Conservation (phyloP, 1,140 invertebrate species). For the Drosophila truncata region DNA sequence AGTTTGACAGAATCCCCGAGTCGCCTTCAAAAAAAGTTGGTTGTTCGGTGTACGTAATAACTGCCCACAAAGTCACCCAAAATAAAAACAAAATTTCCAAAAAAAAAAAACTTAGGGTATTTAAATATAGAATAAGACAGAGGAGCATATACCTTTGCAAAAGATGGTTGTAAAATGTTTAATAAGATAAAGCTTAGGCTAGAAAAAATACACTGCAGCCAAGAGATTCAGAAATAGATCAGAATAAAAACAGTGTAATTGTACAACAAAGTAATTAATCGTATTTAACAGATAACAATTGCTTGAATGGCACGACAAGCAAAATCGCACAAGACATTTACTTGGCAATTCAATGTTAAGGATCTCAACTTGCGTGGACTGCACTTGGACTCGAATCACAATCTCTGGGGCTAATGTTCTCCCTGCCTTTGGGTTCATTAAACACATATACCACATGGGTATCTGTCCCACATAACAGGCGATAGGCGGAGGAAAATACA, state of each 20-base stretch:
- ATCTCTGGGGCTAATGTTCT: slow-evolving; percentile 41
- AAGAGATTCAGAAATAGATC: not conserved
- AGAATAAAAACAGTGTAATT: not conserved
- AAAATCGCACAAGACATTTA: slow-evolving; percentile 14
- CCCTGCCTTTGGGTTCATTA: slow-evolving; percentile 59
- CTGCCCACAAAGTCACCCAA: too few relatives aligned
- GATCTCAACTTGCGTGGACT: slow-evolving; percentile 50
- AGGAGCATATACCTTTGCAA: not conserved
- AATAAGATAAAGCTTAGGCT: not conserved
- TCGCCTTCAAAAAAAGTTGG: too few relatives aligned
- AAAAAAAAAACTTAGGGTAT: too few relatives aligned
- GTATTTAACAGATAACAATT: slow-evolving; percentile 4
- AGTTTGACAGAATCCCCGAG: too few relatives aligned
- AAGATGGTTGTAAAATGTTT: too few relatives aligned
- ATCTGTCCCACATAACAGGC: slow-evolving; percentile 38
- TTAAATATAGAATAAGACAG: too few relatives aligned
- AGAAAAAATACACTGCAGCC: not conserved
- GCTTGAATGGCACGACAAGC: slow-evolving; percentile 43
- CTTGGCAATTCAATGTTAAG: slow-evolving; percentile 66
- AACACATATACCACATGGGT: slow-evolving; percentile 51
- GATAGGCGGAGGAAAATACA: slow-evolving; percentile 21
- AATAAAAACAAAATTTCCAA: too few relatives aligned
- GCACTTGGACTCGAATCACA: slow-evolving; percentile 52
- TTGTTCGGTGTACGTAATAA: too few relatives aligned
- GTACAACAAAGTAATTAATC: slow-evolving; percentile 9